These are phyloP conservation scores for Gasterosteus aculeatus DNA, from an alignment of 2,113 vertebrate genomes.

Conservation along the genomic window DNA sequence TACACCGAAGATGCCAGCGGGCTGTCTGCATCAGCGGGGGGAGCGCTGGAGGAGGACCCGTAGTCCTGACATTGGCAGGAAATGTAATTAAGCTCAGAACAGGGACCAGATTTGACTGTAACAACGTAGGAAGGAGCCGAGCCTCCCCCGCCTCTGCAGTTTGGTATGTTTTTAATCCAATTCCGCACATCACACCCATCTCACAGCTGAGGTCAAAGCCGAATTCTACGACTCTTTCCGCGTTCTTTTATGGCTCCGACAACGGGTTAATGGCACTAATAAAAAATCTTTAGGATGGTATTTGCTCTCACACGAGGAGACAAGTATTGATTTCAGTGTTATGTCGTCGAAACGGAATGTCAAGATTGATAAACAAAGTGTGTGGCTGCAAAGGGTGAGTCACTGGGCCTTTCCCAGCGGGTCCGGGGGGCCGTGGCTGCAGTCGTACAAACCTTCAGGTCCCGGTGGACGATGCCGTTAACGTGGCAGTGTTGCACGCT, in stretches of 20 bases:
- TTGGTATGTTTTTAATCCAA: background rate
- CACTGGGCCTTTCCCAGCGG: conserved; percentile 1
- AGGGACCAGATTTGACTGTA: conserved; percentile 2
- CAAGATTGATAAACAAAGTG: background rate
- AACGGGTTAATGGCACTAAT: background rate
- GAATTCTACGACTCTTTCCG: background rate
- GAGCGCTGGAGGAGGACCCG: conserved; percentile 10
- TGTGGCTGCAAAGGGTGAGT: background rate
- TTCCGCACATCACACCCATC: background rate
- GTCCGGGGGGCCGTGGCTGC: conserved; percentile 16
- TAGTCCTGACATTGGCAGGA: conserved; percentile 23
- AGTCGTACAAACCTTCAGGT: conserved; percentile 83
- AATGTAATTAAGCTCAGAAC: conserved; percentile 3
- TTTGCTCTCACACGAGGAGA: background rate
- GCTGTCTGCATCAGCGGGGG: background rate
- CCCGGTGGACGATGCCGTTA: conserved; percentile 85
- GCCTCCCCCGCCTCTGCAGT: background rate
- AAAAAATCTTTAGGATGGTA: background rate
- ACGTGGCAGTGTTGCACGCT: conserved; percentile 86
- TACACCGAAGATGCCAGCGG: conserved; percentile 11
- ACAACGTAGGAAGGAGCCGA: background rate
- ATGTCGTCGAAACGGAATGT: background rate
- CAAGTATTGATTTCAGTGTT: background rate
- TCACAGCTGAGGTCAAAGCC: conserved; percentile 23
- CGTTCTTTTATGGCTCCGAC: background rate